phyloP scores from a whole-genome alignment of 2,888 invertebrate genomes.

The Hylaea fasciaria region DNA sequence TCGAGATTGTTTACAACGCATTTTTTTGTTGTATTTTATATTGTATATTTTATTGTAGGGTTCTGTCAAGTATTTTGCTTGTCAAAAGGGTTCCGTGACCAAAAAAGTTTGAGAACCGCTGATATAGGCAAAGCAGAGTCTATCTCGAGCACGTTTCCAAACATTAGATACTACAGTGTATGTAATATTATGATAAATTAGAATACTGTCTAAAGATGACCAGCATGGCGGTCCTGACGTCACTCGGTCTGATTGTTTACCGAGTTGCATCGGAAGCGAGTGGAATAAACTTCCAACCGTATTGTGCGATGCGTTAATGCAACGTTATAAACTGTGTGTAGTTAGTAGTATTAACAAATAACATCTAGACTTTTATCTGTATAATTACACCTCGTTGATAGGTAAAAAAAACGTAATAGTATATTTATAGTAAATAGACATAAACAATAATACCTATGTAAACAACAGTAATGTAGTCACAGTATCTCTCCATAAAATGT shows the following conservation, averaged over 20 bases:
- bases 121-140: slow-evolving; percentile 1
- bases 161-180: slow-evolving; percentile 21
- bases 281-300: slow-evolving; percentile 76
- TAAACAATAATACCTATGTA: no score
- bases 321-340: slow-evolving; percentile 47
- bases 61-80: no score
- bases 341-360: no score
- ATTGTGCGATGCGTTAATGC: slow-evolving; percentile 65
- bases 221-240: slow-evolving; percentile 62
- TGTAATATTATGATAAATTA: slow-evolving; percentile 26
- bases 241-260: slow-evolving; percentile 72
- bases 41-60: no score
- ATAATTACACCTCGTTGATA: not conserved
- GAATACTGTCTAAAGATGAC: slow-evolving; percentile 37
- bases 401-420: no score
- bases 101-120: no score
- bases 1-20: no score
- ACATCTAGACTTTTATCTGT: slow-evolving; percentile 4
- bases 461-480: no score
- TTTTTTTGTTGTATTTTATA: no score
- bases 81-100: no score
- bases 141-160: slow-evolving; percentile 8
- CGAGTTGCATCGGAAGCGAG: slow-evolving; percentile 62
- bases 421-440: no score
- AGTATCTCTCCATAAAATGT: no score